These are phyloP conservation scores for Barbus barbus DNA, from an alignment of 2,113 vertebrate species.

Conservation along the genomic window DNA sequence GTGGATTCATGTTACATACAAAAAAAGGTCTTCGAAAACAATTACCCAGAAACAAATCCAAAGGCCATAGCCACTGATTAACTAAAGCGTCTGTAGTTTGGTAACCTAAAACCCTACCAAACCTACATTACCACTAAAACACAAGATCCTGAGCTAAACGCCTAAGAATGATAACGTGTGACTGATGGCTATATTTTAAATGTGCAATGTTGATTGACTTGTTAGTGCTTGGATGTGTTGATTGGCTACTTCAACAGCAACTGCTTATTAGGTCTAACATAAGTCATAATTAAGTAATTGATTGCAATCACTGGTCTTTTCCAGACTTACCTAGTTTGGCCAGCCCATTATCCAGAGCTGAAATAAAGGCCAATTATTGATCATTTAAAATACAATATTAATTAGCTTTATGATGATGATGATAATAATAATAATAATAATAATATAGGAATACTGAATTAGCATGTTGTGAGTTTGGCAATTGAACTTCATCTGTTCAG, in stretches of 20 bases:
- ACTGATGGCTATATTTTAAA: neutral
- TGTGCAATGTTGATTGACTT: neutral
- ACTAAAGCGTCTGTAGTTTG: constrained; percentile 61
- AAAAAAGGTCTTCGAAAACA: too few relatives aligned
- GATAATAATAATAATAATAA: too few relatives aligned
- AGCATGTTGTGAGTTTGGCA: neutral
- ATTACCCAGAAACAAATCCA: constrained; percentile 41
- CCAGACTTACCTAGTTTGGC: neutral
- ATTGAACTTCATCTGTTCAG: neutral
- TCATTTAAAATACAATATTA: too few relatives aligned
- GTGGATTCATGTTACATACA: too few relatives aligned
- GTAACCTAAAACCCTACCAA: constrained; percentile 56
- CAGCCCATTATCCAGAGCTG: neutral
- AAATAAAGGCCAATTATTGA: neutral
- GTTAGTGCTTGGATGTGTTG: neutral
- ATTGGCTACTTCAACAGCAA: constrained; percentile 12
- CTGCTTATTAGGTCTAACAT: constrained; percentile 47
- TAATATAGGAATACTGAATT: neutral
- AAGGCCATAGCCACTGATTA: constrained; percentile 57
- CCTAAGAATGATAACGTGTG: accelerated
- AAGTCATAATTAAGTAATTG: constrained; percentile 53
- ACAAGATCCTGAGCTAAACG: neutral
- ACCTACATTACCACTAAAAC: constrained; percentile 29
- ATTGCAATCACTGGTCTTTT: neutral
- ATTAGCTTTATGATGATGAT: too few relatives aligned